Base-by-base conservation (phyloP, 2,113 vertebrate genomes). In the Ochotona curzoniae region DNA sequence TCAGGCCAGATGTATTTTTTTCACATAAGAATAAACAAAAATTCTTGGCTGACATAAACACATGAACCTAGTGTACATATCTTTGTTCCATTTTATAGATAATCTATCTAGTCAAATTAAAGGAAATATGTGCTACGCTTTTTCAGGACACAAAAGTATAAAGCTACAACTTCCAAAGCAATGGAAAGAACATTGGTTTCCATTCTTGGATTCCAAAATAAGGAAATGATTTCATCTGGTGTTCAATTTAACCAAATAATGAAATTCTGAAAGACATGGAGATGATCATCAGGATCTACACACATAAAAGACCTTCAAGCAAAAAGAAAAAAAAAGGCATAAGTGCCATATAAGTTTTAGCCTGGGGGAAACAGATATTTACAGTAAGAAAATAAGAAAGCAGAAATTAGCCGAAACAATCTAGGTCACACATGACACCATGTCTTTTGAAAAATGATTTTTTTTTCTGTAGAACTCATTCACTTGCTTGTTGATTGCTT, bases 261-360 rank as follows among this genome's bases (percentile, higher is more conserved):
- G 70, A 88, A 35, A 75, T 92, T 78, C 49, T 90, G 74, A 95
- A 95, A 30, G 85, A 94, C 83, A 95, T 1, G 79, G 60, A 73
- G 32, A 44, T 2, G 54, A 83, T 66, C 21, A 83, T 92, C 79
- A 83, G 13, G 32, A 30, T 85, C 26, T 26, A 61, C 32, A 92
- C 70, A 28, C 64, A 79, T 44, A 66, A 23, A 89, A 88, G 63
- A 70, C 74, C 84, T 88, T 76, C 49, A 88, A 90, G 82, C n/a
- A 90, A 63, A 87, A 67, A 64, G 54, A 3, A 8, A 44, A 67
- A 64, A 61, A 3, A 8, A 44, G 38, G 38, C 6, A 81, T 54
- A 47, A 28, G n/a, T 89, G 63, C 21, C 14, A 13, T 8, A 35
- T 57, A 47, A 70, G 70, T 7, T 61, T 90, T 57, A 85, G 23